Conservation (phyloP, 2,797 vertebrate species). For the Oreonectes daqikongensis region DNA sequence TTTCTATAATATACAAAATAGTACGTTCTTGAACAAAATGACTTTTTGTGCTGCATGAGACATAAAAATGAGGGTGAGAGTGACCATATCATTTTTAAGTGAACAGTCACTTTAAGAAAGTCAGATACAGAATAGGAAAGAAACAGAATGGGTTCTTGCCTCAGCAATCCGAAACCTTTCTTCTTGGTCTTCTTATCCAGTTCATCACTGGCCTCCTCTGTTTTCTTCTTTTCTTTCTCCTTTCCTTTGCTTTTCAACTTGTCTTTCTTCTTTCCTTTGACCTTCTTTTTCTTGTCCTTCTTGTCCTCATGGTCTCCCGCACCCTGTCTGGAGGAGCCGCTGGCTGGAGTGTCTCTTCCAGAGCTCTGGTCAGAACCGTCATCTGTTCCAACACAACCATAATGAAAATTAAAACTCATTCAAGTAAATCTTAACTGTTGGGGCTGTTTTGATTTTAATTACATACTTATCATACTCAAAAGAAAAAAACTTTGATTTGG, state of each 20-base stretch:
- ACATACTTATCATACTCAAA: no score
- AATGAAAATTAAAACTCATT: background rate
- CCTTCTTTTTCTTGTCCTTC: conserved; percentile 88
- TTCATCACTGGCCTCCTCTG: conserved; percentile 77
- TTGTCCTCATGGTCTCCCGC: conserved; percentile 75
- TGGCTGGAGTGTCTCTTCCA: conserved; percentile 84
- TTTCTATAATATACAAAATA: conserved; percentile 4
- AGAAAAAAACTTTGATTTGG: no score
- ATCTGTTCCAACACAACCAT: conserved; percentile 71
- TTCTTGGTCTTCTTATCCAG: conserved; percentile 87
- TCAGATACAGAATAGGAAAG: background rate
- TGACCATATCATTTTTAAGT: background rate
- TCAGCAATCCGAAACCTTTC: conserved; percentile 89
- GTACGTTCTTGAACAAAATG: background rate
- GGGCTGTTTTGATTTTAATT: no score
- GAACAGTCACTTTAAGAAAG: background rate
- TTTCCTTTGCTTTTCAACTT: conserved; percentile 86
- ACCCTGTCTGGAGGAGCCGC: conserved; percentile 79
- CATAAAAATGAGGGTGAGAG: background rate
- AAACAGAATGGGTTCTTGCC: conserved; percentile 72
- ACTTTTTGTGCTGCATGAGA: background rate
- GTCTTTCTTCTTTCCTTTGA: conserved; percentile 87
- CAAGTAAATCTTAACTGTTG: no score
- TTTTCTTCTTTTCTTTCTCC: conserved; percentile 84
- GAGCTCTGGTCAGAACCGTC: conserved; percentile 90